Conservation (phyloP, 2,113 vertebrate genomes). For the Nesospiza acunhae region DNA sequence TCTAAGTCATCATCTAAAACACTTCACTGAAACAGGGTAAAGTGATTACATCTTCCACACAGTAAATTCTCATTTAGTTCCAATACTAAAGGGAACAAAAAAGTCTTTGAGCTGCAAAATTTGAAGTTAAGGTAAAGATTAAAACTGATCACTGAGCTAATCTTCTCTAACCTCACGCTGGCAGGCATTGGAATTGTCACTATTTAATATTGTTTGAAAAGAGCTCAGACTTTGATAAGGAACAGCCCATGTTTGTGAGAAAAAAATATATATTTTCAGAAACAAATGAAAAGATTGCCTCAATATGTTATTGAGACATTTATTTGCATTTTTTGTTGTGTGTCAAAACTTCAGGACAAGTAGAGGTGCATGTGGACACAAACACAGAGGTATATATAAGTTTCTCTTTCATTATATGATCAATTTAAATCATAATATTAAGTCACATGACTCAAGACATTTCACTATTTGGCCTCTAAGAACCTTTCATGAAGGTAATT, state of each 20-base stretch:
- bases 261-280: fast-evolving
- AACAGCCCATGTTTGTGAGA: neutral
- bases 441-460: neutral
- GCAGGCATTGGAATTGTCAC: neutral
- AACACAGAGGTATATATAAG: fast-evolving
- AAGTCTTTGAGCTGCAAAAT: neutral
- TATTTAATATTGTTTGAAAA: neutral
- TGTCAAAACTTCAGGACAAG: neutral
- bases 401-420: neutral
- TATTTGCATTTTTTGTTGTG: neutral
- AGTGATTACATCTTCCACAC: neutral
- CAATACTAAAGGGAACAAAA: neutral
- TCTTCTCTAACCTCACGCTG: neutral
- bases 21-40: neutral
- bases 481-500: neutral
- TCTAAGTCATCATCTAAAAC: slow-evolving; percentile 42
- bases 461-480: neutral
- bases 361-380: neutral
- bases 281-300: neutral
- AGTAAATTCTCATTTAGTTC: slow-evolving; percentile 36
- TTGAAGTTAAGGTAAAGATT: slow-evolving; percentile 36
- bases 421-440: neutral
- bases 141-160: neutral
- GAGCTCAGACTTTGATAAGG: neutral
- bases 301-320: neutral